Percentiles rank a stretch among this genome's conserved stretches.
These are phyloP conservation scores for Ranitomeya imitator DNA, from an alignment of 2,113 vertebrate species.

Conservation along the genomic window DNA sequence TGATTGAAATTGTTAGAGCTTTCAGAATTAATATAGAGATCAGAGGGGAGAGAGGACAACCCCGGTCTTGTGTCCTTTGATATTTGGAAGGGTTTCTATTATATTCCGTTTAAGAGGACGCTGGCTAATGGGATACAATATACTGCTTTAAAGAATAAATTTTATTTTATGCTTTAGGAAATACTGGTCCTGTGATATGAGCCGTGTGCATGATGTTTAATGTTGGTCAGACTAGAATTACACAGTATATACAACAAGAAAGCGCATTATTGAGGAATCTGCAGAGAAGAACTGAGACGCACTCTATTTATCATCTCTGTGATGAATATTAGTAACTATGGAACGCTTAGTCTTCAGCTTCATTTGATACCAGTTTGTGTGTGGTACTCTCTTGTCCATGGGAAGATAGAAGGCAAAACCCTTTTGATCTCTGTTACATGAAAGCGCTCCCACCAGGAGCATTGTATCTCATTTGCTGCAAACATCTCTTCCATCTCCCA, in stretches of 20 bases:
- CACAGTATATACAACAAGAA: constrained; percentile 15
- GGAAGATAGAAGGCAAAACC: constrained; percentile 33
- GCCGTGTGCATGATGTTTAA: background rate
- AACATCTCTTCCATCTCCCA: constrained; percentile 39
- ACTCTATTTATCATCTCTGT: constrained; percentile 6
- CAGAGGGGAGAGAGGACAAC: too few species aligned
- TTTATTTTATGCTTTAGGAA: background rate
- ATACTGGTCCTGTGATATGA: background rate
- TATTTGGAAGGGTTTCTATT: too few species aligned
- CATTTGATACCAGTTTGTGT: constrained; percentile 26
- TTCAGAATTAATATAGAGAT: too few species aligned
- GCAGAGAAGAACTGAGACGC: background rate
- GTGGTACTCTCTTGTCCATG: constrained; percentile 29
- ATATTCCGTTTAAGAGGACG: too few species aligned
- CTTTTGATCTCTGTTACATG: constrained; percentile 49
- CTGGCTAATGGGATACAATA: too few species aligned
- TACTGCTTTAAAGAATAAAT: too few species aligned
- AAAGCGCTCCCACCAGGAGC: constrained; percentile 44
- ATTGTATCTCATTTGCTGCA: constrained; percentile 44
- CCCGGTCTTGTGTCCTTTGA: too few species aligned
- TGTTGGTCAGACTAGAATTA: background rate
- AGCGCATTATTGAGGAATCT: background rate
- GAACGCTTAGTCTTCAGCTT: background rate
- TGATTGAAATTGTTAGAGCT: too few species aligned
- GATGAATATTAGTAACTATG: background rate